Conservation (phyloP, 2,888 invertebrate species). For the Epinotia ramella region DNA sequence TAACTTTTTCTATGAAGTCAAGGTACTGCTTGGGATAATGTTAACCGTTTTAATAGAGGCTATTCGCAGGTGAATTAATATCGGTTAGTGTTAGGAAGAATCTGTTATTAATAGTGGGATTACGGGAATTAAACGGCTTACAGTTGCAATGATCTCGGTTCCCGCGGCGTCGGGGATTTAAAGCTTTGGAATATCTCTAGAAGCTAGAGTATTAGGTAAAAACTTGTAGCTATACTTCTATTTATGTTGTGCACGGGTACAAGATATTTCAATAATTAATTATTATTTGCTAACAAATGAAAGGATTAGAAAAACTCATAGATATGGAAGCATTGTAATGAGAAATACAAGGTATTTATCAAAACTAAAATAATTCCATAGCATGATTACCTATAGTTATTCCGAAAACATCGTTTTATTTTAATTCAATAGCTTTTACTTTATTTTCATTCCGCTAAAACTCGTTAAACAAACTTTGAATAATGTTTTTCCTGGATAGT, state of each 20-base stretch:
- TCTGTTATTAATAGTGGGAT: slow-evolving; percentile 41
- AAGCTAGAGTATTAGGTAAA: neutral
- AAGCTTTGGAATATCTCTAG: neutral
- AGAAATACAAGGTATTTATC: too few relatives aligned
- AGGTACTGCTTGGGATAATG: neutral
- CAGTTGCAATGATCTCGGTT: slow-evolving; percentile 20
- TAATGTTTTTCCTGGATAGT: too few relatives aligned
- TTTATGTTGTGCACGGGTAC: neutral
- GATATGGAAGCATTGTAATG: too few relatives aligned
- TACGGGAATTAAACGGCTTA: slow-evolving; percentile 37
- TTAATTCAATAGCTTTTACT: too few relatives aligned
- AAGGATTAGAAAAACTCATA: too few relatives aligned
- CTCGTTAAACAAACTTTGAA: too few relatives aligned
- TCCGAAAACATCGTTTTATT: too few relatives aligned
- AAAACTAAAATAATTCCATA: too few relatives aligned
- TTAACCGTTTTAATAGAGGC: slow-evolving; percentile 27
- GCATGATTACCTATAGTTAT: too few relatives aligned
- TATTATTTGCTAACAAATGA: too few relatives aligned
- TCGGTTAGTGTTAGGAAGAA: slow-evolving; percentile 38
- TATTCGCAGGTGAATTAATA: slow-evolving; percentile 44
- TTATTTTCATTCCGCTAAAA: too few relatives aligned
- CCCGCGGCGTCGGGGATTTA: slow-evolving; percentile 2
- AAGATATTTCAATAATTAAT: too few relatives aligned
- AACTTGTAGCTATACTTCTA: neutral
- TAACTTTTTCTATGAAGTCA: neutral